Percentiles rank a stretch among this genome's conserved stretches.
Evolutionary conservation across 2,113 vertebrate species (phyloP).

Genomic region (Pteruthius melanotis): DNA sequence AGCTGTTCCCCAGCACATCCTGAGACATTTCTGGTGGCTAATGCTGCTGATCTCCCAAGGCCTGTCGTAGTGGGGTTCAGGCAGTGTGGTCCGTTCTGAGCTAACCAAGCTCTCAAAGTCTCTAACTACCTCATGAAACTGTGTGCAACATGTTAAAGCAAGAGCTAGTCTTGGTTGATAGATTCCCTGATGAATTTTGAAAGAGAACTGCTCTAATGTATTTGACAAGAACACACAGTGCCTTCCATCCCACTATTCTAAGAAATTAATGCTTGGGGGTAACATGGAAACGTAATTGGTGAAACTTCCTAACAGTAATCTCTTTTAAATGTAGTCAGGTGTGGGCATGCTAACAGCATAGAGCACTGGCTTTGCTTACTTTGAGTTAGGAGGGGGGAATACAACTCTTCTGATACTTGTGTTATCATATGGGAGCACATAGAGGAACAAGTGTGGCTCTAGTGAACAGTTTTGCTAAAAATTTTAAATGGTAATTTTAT

Average conservation of each 20-base stretch:
- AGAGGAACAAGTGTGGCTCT: background rate
- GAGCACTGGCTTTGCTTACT: background rate
- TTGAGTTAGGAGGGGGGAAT: background rate
- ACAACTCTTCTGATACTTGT: background rate
- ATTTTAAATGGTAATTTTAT: background rate
- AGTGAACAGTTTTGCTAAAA: background rate
- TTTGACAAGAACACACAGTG: background rate
- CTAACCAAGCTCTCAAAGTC: background rate
- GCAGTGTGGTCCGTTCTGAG: background rate
- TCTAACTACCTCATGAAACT: background rate
- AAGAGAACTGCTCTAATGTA: background rate
- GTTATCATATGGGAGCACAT: background rate
- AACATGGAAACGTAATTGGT: background rate
- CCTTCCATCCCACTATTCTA: background rate
- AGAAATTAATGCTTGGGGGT: background rate
- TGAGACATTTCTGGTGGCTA: fast-evolving
- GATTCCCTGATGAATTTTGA: background rate
- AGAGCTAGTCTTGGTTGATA: background rate
- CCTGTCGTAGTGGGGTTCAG: background rate
- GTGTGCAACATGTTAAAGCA: background rate
- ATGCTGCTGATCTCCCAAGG: background rate
- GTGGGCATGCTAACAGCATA: background rate
- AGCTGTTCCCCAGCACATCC: background rate
- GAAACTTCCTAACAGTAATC: background rate
- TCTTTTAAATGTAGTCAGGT: background rate